Percentiles rank a stretch among this genome's conserved stretches.
Evolutionary conservation across 2,797 vertebrate genomes (phyloP).

Genomic region (Pangasius mekongensis): DNA sequence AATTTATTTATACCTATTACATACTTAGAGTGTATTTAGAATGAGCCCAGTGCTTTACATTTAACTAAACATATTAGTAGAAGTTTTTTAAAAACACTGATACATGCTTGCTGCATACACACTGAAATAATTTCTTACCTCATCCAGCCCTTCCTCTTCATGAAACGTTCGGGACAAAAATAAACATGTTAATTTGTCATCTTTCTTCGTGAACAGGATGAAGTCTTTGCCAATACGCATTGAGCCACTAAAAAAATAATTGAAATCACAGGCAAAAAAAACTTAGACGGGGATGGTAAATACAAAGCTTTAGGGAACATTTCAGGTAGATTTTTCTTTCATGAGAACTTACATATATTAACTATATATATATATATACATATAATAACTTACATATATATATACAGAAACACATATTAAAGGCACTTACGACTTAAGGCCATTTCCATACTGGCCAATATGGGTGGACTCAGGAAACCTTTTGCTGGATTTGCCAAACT

Average conservation of each 20-base stretch:
- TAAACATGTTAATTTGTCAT: conserved; percentile 87
- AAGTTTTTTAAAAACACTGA: background rate
- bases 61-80: background rate
- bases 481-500: conserved; percentile 98
- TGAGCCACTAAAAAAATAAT: conserved; percentile 81
- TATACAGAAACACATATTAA: background rate
- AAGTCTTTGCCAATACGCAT: conserved; percentile 99
- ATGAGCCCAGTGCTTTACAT: background rate
- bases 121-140: conserved; percentile 74
- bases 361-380: too few relatives aligned
- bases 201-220: conserved; percentile 96
- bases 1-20: background rate
- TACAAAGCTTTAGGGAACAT: background rate
- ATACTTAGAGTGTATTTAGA: background rate
- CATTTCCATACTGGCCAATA: conserved; percentile 98
- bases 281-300: background rate
- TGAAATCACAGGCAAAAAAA: background rate
- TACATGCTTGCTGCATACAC: background rate
- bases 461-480: conserved; percentile 93
- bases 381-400: too few relatives aligned
- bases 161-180: conserved; percentile 97
- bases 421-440: conserved; percentile 92
- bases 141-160: conserved; percentile 96
- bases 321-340: background rate
- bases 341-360: background rate